Evolutionary conservation across 1,140 invertebrate genomes (phyloP).

Genomic region (Microplitis mediator): DNA sequence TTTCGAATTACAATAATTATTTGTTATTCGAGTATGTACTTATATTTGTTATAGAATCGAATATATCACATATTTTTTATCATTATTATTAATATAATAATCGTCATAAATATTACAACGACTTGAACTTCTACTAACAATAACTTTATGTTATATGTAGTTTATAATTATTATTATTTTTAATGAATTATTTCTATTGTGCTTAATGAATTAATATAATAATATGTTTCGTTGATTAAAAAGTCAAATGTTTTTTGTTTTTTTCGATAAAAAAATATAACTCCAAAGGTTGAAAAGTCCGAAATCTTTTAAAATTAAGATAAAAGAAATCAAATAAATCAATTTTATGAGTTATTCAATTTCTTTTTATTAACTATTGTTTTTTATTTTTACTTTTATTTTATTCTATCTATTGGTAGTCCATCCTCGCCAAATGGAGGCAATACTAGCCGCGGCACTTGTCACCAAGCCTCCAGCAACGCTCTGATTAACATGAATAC

Average conservation of each 20-base stretch:
- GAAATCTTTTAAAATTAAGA: background rate
- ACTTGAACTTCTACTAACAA: slow-evolving; percentile 2
- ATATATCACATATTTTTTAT: slow-evolving; percentile 12
- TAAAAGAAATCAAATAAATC: background rate
- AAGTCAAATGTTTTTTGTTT: background rate
- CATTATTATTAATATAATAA: background rate
- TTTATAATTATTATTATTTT: background rate
- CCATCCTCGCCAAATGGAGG: slow-evolving; percentile 74
- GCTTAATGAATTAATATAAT: background rate
- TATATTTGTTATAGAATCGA: slow-evolving; percentile 10
- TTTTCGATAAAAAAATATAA: slow-evolving; percentile 17
- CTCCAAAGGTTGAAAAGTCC: background rate
- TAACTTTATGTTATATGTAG: background rate
- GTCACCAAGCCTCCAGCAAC: slow-evolving; percentile 71
- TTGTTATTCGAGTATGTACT: background rate
- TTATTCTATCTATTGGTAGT: slow-evolving; percentile 59
- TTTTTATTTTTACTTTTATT: background rate
- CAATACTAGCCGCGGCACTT: slow-evolving; percentile 72
- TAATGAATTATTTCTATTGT: slow-evolving; percentile 1
- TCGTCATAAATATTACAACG: slow-evolving; percentile 11
- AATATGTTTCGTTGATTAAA: slow-evolving; percentile 17
- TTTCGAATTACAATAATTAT: background rate
- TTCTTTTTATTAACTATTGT: background rate
- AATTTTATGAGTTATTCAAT: background rate
- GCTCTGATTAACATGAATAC: slow-evolving; percentile 63